Evolutionary conservation across 2,888 invertebrate species (phyloP), one percentile per base, ranked within the genome.

Genomic region (Cyrtodaria siliqua): DNA sequence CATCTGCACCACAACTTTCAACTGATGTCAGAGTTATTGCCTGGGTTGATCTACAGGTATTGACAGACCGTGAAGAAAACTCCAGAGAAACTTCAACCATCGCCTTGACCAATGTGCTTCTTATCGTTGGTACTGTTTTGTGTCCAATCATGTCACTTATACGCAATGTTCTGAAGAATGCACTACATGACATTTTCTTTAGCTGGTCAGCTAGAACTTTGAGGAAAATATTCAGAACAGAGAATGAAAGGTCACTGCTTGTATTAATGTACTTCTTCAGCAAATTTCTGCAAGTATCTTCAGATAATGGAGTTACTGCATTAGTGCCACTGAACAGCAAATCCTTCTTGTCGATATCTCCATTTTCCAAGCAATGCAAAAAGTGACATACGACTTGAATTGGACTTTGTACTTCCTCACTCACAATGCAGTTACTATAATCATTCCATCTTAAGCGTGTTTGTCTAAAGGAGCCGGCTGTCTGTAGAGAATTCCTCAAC

Each of bases 121-220:
- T 70, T 4, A 81, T 50, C 6, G 53, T 49, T 1, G 70, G 33
- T 0, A 12, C 0, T 18, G 24, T n/a, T 42, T 68, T 71, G 2
- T 60, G 20, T 26, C 81, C 77, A 44, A 57, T 42, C 80, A 80
- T 80, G 38, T 80, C 80, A 23, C 18, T 53, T 6, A 80, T 62
- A n/a, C 66, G 62, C 14, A 53, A 52, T 8, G 67, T 55, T 63
- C 70, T 60, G 40, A 87, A 87, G 56, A 82, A 87, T 9, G 74
- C 52, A 67, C 86, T 88, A 14, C 74, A 53, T 8, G 84, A 79
- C 52, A 87, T 63, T 61, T 84, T 88, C 38, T 86, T 88, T n/a
- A 88, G 52, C 56, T 88, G 86, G 55, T 87, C 86, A n/a, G 86
- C 79, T 26, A 87, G 66, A n/a, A 87, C 82, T 61, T 81, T 74